Evolutionary conservation across 2,797 vertebrate species (phyloP).

Genomic region (Sphenodon punctatus): DNA sequence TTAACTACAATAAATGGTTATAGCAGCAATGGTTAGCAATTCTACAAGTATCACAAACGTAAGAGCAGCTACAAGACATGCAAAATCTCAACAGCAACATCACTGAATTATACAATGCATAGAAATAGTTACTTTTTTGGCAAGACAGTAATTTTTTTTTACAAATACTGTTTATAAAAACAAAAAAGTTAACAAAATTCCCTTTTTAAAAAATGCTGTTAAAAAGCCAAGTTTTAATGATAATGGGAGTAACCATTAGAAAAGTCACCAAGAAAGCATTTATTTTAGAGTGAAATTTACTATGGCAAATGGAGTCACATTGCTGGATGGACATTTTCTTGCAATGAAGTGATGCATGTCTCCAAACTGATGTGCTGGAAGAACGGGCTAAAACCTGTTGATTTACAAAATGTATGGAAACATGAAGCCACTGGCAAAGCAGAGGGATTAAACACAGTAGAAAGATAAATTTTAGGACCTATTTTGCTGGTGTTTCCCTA

Average conservation of each 20-base stretch:
- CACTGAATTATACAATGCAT: constrained; percentile 71
- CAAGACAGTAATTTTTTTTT: constrained; percentile 51
- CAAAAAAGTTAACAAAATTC: constrained; percentile 28
- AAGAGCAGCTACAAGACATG: constrained; percentile 69
- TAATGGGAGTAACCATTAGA: constrained; percentile 38
- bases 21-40: constrained; percentile 69
- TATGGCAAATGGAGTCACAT: constrained; percentile 34
- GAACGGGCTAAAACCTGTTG: constrained; percentile 29
- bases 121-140: constrained; percentile 68
- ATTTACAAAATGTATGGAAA: constrained; percentile 59
- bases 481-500: constrained; percentile 33
- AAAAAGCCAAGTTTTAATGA: constrained; percentile 44
- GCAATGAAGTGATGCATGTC: neutral
- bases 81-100: constrained; percentile 64
- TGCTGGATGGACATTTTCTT: constrained; percentile 46
- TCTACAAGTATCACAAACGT: constrained; percentile 61
- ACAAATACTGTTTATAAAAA: constrained; percentile 56
- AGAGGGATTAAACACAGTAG: constrained; percentile 50
- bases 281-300: constrained; percentile 36
- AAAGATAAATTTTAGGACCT: constrained; percentile 49
- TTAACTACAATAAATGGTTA: constrained; percentile 48
- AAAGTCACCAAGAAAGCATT: constrained; percentile 36
- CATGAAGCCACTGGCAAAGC: constrained; percentile 51
- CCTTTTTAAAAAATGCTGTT: constrained; percentile 54
- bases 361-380: constrained; percentile 30